Conservation (phyloP, 2,888 invertebrate species). For the Alsophila aescularia region DNA sequence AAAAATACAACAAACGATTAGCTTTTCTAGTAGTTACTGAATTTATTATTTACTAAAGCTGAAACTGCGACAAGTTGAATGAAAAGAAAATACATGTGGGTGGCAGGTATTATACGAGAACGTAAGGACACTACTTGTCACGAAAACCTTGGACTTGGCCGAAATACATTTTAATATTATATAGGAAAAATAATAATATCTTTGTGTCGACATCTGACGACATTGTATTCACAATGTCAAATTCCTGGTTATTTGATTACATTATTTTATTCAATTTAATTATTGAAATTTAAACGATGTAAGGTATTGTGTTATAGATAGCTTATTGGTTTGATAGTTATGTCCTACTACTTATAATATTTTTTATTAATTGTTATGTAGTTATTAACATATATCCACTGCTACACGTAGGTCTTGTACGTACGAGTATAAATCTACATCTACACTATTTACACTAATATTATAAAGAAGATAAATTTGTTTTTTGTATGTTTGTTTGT, state of each 20-base stretch:
- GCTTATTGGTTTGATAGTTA: slow-evolving; percentile 19
- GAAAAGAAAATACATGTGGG: neutral
- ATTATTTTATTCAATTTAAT: slow-evolving; percentile 28
- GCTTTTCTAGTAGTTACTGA: no score
- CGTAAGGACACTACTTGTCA: neutral
- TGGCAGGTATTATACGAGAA: neutral
- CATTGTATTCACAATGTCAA: slow-evolving; percentile 36
- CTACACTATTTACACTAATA: no score
- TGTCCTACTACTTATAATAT: slow-evolving; percentile 13
- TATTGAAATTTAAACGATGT: slow-evolving; percentile 25
- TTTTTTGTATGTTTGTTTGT: no score
- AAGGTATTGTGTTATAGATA: slow-evolving; percentile 24
- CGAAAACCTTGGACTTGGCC: slow-evolving; percentile 36
- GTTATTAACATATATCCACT: neutral
- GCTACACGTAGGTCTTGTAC: no score
- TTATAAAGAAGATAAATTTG: no score
- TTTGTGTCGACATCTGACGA: slow-evolving; percentile 27
- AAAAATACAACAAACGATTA: no score
- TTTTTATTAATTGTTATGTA: neutral
- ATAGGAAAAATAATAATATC: slow-evolving; percentile 15
- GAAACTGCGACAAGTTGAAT: neutral
- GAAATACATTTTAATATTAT: slow-evolving; percentile 27
- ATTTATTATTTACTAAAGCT: no score
- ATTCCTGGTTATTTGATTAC: slow-evolving; percentile 23
- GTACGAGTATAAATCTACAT: no score